phyloP scores from a whole-genome alignment of 2,113 vertebrate genomes.

The Lophura nycthemera region DNA sequence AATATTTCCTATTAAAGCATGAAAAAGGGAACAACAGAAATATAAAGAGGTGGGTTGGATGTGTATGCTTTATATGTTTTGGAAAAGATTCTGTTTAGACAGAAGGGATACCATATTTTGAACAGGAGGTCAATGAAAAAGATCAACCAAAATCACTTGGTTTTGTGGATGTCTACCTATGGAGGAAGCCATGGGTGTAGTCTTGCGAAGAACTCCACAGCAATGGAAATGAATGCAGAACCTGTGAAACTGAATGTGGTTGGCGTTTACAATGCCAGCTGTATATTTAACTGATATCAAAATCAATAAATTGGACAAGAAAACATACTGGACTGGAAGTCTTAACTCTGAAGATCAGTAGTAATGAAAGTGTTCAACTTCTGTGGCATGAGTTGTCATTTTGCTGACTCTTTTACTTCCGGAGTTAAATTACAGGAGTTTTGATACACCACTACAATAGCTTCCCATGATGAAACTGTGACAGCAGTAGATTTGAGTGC shows the following conservation, averaged over 20 bases:
- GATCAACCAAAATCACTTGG: no score
- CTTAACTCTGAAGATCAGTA: not conserved
- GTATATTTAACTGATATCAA: not conserved
- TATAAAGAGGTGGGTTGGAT: no score
- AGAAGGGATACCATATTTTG: not conserved
- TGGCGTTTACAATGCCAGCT: not conserved
- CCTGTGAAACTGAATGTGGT: not conserved
- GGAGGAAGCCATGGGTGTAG: not conserved
- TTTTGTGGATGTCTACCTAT: not conserved
- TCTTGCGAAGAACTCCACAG: not conserved
- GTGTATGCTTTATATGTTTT: not conserved
- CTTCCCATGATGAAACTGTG: conserved; percentile 22
- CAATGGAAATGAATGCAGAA: not conserved
- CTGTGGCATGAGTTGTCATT: not conserved
- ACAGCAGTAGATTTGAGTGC: not conserved
- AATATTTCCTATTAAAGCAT: no score
- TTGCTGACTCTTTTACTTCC: not conserved
- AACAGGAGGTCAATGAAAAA: not conserved
- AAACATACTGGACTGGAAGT: not conserved
- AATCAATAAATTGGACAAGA: not conserved
- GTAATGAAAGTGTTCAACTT: not conserved
- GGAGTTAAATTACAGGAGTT: not conserved
- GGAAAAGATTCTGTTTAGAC: not conserved
- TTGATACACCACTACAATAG: not conserved
- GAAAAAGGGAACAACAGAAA: no score